A percentile compares a stretch with the other conserved stretches of the same genome.
These are phyloP conservation scores for Cryptus viduatorius DNA, from an alignment of 2,888 invertebrate genomes.

Conservation along the genomic window DNA sequence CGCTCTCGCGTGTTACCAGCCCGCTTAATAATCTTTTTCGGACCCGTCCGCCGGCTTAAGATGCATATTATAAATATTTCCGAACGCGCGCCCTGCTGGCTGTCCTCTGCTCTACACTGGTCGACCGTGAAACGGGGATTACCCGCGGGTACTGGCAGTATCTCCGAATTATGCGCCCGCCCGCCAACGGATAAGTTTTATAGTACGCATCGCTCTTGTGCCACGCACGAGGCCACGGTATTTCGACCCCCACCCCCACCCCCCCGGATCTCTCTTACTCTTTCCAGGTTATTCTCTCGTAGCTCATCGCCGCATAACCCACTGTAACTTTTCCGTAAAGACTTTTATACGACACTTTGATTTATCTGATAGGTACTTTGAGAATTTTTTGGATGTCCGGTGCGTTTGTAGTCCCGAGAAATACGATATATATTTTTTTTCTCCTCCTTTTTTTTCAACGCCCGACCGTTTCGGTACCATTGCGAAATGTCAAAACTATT, in stretches of 20 bases:
- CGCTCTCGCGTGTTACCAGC: slow-evolving; percentile 17
- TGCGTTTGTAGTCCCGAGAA: slow-evolving; percentile 20
- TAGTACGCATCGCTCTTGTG: slow-evolving; percentile 70
- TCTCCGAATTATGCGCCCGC: slow-evolving; percentile 69
- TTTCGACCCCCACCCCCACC: neutral
- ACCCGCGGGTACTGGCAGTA: slow-evolving; percentile 60
- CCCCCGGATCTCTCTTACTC: neutral
- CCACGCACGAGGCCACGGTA: slow-evolving; percentile 61
- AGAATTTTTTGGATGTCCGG: slow-evolving; percentile 18
- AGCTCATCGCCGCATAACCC: slow-evolving; percentile 50
- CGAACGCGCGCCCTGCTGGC: slow-evolving; percentile 48
- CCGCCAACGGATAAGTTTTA: slow-evolving; percentile 62
- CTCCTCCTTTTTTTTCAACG: neutral
- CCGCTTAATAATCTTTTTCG: slow-evolving; percentile 69
- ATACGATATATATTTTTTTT: slow-evolving; percentile 7
- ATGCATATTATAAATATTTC: slow-evolving; percentile 69
- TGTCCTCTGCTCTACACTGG: slow-evolving; percentile 50
- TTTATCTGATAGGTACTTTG: slow-evolving; percentile 30
- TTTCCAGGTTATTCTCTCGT: slow-evolving; percentile 49
- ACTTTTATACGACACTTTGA: slow-evolving; percentile 56
- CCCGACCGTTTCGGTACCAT: neutral
- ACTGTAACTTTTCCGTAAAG: slow-evolving; percentile 49
- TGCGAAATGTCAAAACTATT: slow-evolving; percentile 15
- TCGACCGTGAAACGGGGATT: slow-evolving; percentile 74
- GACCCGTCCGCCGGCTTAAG: slow-evolving; percentile 74